Evolutionary conservation across 2,797 vertebrate species (phyloP).

Genomic region (Halcyon leucocephala): DNA sequence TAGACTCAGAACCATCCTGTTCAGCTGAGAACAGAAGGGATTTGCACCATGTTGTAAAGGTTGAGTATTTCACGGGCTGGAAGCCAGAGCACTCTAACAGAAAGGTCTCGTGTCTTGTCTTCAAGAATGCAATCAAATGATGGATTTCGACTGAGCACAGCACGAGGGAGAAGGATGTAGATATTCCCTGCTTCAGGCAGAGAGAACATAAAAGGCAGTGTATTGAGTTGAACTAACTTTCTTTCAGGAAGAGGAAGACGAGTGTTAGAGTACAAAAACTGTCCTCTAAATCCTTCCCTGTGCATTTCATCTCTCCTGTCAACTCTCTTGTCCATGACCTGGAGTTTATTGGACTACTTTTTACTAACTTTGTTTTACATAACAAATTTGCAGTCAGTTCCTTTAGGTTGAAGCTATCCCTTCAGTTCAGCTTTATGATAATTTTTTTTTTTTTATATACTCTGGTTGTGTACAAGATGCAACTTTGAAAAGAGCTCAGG

Average conservation of each 20-base stretch:
- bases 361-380: too few relatives aligned
- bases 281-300: slow-evolving; percentile 17
- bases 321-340: slow-evolving; percentile 10
- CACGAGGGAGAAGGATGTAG: not conserved
- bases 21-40: not conserved
- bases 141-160: not conserved
- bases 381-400: not conserved
- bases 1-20: not conserved
- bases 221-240: not conserved
- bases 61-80: not conserved
- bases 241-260: not conserved
- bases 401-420: slow-evolving; percentile 27
- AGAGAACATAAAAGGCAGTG: not conserved
- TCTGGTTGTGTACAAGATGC: not conserved
- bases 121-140: not conserved
- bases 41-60: not conserved
- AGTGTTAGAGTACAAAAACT: not conserved
- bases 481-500: slow-evolving; percentile 22
- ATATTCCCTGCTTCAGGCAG: not conserved
- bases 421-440: slow-evolving; percentile 30
- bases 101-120: slow-evolving; percentile 21
- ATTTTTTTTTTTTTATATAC: slow-evolving; percentile 41
- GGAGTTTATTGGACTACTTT: slow-evolving; percentile 14
- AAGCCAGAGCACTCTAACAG: slow-evolving; percentile 15
- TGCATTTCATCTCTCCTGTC: slow-evolving; percentile 38